Evolutionary conservation across 2,888 invertebrate species (phyloP).

Genomic region (Smittia sp.): DNA sequence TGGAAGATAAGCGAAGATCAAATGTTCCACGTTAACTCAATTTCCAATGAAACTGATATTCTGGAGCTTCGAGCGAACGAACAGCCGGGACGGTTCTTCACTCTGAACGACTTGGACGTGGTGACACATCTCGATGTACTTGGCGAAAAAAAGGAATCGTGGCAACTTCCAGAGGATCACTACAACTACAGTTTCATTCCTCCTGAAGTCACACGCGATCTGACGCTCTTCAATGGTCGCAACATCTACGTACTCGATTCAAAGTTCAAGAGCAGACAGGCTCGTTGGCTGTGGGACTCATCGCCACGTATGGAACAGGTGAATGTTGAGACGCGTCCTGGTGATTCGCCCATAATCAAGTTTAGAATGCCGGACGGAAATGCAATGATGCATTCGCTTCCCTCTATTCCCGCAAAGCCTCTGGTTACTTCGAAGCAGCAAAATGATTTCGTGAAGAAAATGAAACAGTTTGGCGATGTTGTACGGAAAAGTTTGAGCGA

Average conservation of each 20-base stretch:
- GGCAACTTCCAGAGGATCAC: constrained; percentile 43
- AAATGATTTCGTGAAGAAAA: neutral
- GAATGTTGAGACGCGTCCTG: neutral
- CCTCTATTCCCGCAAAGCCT: neutral
- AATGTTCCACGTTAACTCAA: constrained; percentile 46
- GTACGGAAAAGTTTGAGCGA: neutral
- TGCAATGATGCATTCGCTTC: no score
- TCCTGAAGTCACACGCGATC: neutral
- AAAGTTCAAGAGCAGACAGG: neutral
- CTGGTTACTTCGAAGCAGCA: neutral
- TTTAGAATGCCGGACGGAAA: no score
- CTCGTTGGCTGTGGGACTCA: neutral
- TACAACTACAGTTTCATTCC: constrained; percentile 34
- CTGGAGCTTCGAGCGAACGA: constrained; percentile 45
- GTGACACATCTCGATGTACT: constrained; percentile 47
- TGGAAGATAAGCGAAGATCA: constrained; percentile 46
- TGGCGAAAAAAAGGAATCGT: constrained; percentile 46
- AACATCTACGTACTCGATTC: constrained; percentile 4
- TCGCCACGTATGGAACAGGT: neutral
- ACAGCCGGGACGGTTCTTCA: constrained; percentile 50
- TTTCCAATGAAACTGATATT: constrained; percentile 47
- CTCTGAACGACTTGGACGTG: constrained; percentile 45
- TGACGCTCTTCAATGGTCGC: constrained; percentile 22
- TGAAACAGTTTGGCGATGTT: neutral
- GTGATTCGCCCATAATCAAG: no score